Conservation (phyloP, 2,113 vertebrate genomes). For the Murina feae region DNA sequence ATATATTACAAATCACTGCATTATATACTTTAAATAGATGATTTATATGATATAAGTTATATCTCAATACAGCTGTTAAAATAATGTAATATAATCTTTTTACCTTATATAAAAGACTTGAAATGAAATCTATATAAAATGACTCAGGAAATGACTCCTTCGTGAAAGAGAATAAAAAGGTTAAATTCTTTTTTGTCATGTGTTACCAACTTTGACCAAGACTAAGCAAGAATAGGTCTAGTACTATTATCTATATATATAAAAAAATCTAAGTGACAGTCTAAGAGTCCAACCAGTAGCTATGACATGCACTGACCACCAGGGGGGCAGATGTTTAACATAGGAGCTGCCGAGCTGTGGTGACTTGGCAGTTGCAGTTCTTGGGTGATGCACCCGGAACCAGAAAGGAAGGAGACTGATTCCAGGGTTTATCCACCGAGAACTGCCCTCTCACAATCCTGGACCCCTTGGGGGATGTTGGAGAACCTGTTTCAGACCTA, state of each 20-base stretch:
- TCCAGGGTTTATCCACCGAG: too few species aligned
- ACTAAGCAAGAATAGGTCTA: background rate
- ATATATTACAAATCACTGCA: background rate
- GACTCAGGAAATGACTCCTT: background rate
- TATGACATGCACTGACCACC: too few species aligned
- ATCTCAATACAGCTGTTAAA: conserved; percentile 4
- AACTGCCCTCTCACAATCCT: too few species aligned
- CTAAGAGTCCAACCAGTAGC: too few species aligned
- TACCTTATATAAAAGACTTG: background rate
- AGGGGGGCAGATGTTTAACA: too few species aligned
- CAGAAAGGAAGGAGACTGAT: too few species aligned
- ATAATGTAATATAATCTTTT: background rate
- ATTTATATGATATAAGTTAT: background rate
- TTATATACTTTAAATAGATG: background rate
- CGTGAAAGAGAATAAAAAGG: background rate
- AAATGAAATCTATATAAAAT: background rate
- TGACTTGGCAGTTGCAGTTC: too few species aligned
- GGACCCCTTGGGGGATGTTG: too few species aligned
- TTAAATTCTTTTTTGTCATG: background rate
- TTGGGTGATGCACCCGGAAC: too few species aligned
- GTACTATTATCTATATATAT: background rate
- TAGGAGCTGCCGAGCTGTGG: too few species aligned
- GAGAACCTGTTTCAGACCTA: too few species aligned
- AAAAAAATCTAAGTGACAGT: too few species aligned
- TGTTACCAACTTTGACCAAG: background rate